Conservation (phyloP, 2,888 invertebrate species). For the Sphinx pinastri region DNA sequence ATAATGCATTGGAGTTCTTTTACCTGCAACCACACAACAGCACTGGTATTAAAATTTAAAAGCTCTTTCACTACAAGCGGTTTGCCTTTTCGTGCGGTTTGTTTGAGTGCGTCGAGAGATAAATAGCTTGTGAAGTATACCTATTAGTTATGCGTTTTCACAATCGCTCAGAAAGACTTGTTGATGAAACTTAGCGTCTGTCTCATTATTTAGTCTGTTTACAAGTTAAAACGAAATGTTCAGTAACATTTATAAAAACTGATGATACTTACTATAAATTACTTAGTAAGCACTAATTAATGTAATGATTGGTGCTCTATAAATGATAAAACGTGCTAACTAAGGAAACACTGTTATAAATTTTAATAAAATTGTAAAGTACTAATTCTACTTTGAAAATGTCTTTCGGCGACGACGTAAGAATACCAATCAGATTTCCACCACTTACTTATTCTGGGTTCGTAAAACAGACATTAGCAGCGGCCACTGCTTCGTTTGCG, state of each 20-base stretch:
- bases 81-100: not conserved
- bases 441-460: conserved; percentile 9
- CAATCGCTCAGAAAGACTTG: not conserved
- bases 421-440: conserved; percentile 20
- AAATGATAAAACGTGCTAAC: not conserved
- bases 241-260: too few relatives aligned
- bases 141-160: not conserved
- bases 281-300: too few relatives aligned
- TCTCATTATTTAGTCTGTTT: too few relatives aligned
- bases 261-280: too few relatives aligned
- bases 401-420: not conserved
- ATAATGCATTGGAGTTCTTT: not conserved
- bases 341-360: not conserved
- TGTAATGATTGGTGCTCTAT: too few relatives aligned
- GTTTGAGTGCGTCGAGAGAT: not conserved
- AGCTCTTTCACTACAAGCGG: not conserved
- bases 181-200: not conserved
- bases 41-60: not conserved
- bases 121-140: not conserved
- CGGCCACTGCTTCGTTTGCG: not conserved
- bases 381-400: conserved; percentile 8
- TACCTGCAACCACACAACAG: not conserved
- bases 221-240: too few relatives aligned
- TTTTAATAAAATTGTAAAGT: conserved; percentile 20
- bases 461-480: not conserved